Evolutionary conservation across 64 coral and sea anemone genomes (phyloP), one percentile per base, ranked within the genome.

Genomic region (Pachyseris speciosa): DNA sequence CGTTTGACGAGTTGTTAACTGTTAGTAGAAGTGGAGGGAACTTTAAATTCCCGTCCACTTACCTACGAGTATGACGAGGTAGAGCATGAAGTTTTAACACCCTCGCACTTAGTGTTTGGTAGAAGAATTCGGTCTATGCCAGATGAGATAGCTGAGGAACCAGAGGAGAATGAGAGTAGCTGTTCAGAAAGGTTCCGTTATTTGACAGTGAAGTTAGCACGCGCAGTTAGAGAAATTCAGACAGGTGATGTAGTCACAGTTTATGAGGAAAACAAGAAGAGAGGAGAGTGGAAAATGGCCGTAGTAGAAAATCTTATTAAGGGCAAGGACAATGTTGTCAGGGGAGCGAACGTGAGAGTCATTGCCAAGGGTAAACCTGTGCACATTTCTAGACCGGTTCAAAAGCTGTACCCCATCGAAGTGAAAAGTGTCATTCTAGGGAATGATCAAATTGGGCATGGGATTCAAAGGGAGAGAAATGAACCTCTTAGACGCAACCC

Each of bases 381-480:
- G 8, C 37, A 19, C 17, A 28, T 90, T 9, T 43, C 40, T 39
- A 67, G 38, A 20, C 74, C 74, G 3, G 38, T 90, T 17, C 74
- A 90, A 36, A 73, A 70, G 45, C 52, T 81, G 26, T 90, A 90
- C 27, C 88, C 75, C 13, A 43, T 90, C 67, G 88, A 90, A 37
- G 76, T 19, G 4, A 22, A 9, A 15, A 58, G 53, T 48, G 51
- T 1, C 57, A 42, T n/a, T 7, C 34, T 9, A 40, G n/a, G 66
- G 65, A 20, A 36, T 45, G 55, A 87, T 10, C 67, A 8, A n/a
- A n/a, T n/a, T n/a, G n/a, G n/a, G n/a, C n/a, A n/a, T n/a, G n/a
- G n/a, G n/a, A n/a, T n/a, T n/a, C n/a, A 87, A 28, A 37, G 40
- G 52, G 73, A 51, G 0, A 7, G 22, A 72, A 70, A 7, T 49